Conservation (phyloP, 1,140 invertebrate species). For the Plectrocnemia conspersa region DNA sequence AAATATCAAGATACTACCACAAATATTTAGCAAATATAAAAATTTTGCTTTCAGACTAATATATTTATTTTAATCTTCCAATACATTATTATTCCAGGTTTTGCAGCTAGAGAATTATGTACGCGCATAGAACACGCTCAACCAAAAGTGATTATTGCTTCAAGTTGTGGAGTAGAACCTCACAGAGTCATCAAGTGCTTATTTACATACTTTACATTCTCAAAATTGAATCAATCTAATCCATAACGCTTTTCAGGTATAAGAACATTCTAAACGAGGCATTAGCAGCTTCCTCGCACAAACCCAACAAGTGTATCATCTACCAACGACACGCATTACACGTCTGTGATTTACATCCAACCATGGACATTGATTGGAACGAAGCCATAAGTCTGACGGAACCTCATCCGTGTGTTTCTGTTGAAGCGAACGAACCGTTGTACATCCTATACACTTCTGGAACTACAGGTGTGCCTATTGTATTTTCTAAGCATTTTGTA, state of each 20-base stretch:
- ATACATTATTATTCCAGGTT: slow-evolving; percentile 58
- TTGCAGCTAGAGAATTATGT: slow-evolving; percentile 81
- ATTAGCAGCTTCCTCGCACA: slow-evolving; percentile 63
- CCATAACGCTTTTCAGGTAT: slow-evolving; percentile 65
- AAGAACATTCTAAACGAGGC: slow-evolving; percentile 86
- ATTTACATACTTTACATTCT: background rate
- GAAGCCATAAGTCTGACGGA: slow-evolving; percentile 59
- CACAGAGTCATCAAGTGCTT: slow-evolving; percentile 70
- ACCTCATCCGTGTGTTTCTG: slow-evolving; percentile 75
- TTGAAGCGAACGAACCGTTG: slow-evolving; percentile 82
- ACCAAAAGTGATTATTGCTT: slow-evolving; percentile 83
- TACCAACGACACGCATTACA: slow-evolving; percentile 69
- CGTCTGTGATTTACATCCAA: slow-evolving; percentile 56
- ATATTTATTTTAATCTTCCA: slow-evolving; percentile 17
- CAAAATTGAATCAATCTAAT: slow-evolving; percentile 1
- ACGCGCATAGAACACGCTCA: slow-evolving; percentile 80
- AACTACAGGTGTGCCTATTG: slow-evolving; percentile 71
- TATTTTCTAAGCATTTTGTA: too few species aligned
- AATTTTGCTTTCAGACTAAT: too few species aligned
- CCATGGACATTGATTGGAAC: slow-evolving; percentile 72
- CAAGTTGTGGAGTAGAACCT: slow-evolving; percentile 87
- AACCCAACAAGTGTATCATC: slow-evolving; percentile 73
- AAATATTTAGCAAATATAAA: too few species aligned
- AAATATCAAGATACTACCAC: too few species aligned
- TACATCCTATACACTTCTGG: slow-evolving; percentile 94